Conservation (phyloP, 2,888 invertebrate species). For the Spilarctia lutea region DNA sequence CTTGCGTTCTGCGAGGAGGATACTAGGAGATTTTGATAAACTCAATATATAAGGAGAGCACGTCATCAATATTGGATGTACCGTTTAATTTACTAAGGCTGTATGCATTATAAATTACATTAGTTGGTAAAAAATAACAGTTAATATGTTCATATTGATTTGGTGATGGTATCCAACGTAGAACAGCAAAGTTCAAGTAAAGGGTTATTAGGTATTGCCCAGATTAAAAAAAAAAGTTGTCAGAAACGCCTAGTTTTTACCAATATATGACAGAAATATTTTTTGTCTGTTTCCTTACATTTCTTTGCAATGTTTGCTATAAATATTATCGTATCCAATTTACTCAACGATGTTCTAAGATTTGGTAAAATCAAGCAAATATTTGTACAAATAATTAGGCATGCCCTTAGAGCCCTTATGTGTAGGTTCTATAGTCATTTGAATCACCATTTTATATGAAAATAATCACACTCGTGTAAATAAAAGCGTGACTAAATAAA, state of each 20-base stretch:
- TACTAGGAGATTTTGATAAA: too few species aligned
- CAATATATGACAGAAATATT: background rate
- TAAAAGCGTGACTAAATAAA: background rate
- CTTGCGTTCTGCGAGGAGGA: too few species aligned
- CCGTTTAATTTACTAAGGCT: too few species aligned
- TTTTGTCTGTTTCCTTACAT: background rate
- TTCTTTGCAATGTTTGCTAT: background rate
- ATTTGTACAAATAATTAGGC: background rate
- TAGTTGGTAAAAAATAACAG: background rate
- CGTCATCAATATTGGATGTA: too few species aligned
- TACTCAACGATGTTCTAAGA: background rate
- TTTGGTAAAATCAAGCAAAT: background rate
- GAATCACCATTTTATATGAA: background rate
- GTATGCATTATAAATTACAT: too few species aligned
- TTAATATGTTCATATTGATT: background rate
- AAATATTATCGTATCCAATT: background rate
- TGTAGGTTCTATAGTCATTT: background rate
- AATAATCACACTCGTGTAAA: background rate
- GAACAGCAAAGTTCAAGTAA: too few species aligned
- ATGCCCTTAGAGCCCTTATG: background rate
- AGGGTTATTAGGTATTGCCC: too few species aligned
- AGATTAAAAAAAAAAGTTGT: too few species aligned
- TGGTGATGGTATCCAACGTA: too few species aligned
- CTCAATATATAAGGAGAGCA: too few species aligned
- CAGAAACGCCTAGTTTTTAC: background rate